Base-by-base conservation (phyloP, 2,888 invertebrate species). In the Drosophila infuscata region DNA sequence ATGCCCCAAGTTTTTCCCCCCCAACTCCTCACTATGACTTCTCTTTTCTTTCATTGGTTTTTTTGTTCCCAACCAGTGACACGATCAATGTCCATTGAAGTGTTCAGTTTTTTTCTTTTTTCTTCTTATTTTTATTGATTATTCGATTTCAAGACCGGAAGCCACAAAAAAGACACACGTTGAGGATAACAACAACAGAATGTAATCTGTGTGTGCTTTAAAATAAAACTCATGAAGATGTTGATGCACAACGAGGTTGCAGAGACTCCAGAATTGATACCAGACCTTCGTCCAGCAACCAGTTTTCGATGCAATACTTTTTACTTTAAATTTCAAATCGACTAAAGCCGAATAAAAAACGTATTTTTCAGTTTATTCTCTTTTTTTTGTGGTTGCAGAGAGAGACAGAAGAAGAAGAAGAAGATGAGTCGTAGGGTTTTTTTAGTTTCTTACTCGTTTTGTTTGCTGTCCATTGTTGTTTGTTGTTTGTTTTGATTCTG, bases 401-500 rank as follows among this genome's bases (percentile, higher is more conserved):
- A 49, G 30, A n/a, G 30, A 30, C 49, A 30, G 51, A n/a, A n/a
- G 51, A 32, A 38, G 30, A 36, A 9, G 25, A 20, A 54, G 54
- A 36, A 30, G 15, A 9, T 30, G 41, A 59, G 48, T 46, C 29
- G 41, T 41, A 60, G 64, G 70, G 43, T 66, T 73, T 62, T 73
- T 62, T 49, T 57, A 49, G 60, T 51, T 56, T 61, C 57, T 48
- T 60, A 6, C 38, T 59, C 41, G 53, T 43, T 70, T 63, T 64
- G 70, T 74, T 79, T 67, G 52, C 9, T 17, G 72, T 68, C 63
- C 74, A 68, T 65, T 75, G 53, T 74, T 56, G 54, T 60, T 76
- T 76, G 58, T 69, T 79, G 57, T 83, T 87, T 86, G 82, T 83
- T 83, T 82, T 87, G 87, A 78, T 83, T 83, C 87, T 83, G 78